Conservation (phyloP, 2,113 vertebrate genomes). For the Anarhynchus alexandrinus region DNA sequence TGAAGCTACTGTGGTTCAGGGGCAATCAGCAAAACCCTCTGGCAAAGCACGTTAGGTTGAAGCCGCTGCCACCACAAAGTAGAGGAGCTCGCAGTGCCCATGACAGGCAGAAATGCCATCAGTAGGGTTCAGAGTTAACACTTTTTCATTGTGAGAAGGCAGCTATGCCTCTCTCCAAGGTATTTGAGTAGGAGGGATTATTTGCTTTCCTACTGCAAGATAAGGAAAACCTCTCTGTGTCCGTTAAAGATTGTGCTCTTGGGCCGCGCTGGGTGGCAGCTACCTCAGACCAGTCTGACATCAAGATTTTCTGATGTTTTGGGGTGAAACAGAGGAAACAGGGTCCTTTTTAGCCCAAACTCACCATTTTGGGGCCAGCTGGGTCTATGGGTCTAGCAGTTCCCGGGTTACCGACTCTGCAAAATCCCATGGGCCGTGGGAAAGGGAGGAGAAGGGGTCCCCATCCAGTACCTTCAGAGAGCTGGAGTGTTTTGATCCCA, state of each 20-base stretch:
- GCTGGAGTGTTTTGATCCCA: not conserved
- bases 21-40: not conserved
- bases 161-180: not conserved
- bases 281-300: not conserved
- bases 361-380: not conserved
- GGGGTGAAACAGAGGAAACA: not conserved
- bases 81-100: rapidly evolving
- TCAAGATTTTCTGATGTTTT: not conserved
- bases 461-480: not conserved
- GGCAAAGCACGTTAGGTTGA: not conserved
- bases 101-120: not conserved
- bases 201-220: not conserved
- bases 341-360: not conserved
- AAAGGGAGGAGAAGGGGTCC: not conserved
- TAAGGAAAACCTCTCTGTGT: no score
- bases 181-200: not conserved
- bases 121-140: not conserved
- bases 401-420: not conserved
- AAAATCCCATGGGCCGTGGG: not conserved
- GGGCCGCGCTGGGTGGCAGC: not conserved
- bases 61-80: not conserved
- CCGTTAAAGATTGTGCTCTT: not conserved
- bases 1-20: not conserved
- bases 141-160: not conserved
- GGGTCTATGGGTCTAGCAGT: not conserved